Conservation (phyloP, 2,797 vertebrate species). For the Gephyroberyx darwinii region DNA sequence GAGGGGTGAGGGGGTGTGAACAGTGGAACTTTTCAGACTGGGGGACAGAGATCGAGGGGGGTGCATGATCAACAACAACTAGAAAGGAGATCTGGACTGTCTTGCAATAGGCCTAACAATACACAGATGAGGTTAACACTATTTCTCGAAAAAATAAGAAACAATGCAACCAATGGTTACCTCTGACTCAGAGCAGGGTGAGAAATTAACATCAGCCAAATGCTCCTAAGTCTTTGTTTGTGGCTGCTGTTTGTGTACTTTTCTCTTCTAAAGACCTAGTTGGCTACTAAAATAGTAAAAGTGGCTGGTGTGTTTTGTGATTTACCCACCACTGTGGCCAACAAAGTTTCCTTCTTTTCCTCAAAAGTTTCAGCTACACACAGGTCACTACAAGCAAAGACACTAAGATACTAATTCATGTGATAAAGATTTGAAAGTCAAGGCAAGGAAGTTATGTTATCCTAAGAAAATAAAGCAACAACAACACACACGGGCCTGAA, state of each 20-base stretch:
- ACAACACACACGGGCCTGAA: too few relatives aligned
- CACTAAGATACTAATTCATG: background rate
- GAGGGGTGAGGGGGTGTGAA: conserved; percentile 57
- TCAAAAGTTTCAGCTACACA: background rate
- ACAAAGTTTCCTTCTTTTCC: background rate
- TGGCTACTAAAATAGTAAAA: background rate
- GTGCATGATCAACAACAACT: conserved; percentile 4
- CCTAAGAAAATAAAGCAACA: too few relatives aligned
- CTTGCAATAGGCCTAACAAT: conserved; percentile 53
- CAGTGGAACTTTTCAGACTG: conserved; percentile 68
- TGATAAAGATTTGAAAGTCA: background rate
- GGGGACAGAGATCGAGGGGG: conserved; percentile 43
- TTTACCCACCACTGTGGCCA: background rate
- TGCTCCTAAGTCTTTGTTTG: background rate
- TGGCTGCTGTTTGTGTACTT: background rate
- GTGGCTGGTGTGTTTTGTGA: too few relatives aligned
- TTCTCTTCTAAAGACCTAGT: background rate
- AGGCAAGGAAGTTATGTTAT: background rate
- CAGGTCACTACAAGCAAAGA: background rate
- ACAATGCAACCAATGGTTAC: conserved; percentile 33
- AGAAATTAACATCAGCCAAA: conserved; percentile 5
- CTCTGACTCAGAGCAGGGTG: conserved; percentile 1
- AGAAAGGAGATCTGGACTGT: conserved; percentile 49
- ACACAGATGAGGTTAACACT: conserved; percentile 29
- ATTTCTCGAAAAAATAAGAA: conserved; percentile 42